Evolutionary conservation across 2,888 invertebrate genomes (phyloP).

Genomic region (Tachina grossa): DNA sequence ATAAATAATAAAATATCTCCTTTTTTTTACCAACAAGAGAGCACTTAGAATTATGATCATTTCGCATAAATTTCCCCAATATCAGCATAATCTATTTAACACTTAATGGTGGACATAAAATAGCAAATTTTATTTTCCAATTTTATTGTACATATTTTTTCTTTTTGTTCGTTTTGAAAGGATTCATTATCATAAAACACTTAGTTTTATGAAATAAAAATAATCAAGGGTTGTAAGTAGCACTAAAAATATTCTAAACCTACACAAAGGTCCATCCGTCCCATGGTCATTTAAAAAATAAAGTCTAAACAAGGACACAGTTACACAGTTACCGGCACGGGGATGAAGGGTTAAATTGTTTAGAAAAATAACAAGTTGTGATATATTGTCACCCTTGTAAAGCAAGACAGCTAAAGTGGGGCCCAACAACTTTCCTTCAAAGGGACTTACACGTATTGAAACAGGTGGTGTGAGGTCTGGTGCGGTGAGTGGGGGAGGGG

Average conservation of each 20-base stretch:
- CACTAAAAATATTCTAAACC: slow-evolving; percentile 13
- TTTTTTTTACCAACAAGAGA: background rate
- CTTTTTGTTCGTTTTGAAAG: slow-evolving; percentile 40
- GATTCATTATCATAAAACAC: slow-evolving; percentile 72
- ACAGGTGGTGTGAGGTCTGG: slow-evolving; percentile 21
- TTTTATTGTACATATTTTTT: slow-evolving; percentile 65
- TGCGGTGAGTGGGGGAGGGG: too few relatives aligned
- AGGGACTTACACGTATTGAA: slow-evolving; percentile 53
- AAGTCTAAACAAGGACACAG: background rate
- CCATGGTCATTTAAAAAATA: slow-evolving; percentile 52
- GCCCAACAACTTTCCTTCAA: slow-evolving; percentile 53
- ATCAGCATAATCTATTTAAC: slow-evolving; percentile 77
- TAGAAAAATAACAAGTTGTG: slow-evolving; percentile 66
- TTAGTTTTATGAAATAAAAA: slow-evolving; percentile 65
- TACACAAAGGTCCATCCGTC: background rate
- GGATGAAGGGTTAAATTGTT: slow-evolving; percentile 70
- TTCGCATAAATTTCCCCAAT: slow-evolving; percentile 12
- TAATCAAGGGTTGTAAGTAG: slow-evolving; percentile 36
- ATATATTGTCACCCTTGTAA: slow-evolving; percentile 71
- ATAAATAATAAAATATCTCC: background rate
- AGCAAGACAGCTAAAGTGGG: slow-evolving; percentile 51
- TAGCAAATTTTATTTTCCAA: slow-evolving; percentile 77
- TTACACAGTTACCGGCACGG: background rate
- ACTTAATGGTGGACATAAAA: slow-evolving; percentile 80
- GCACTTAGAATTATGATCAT: slow-evolving; percentile 21